Evolutionary conservation across 2,113 vertebrate species (phyloP), one percentile per base, ranked within the genome.

Genomic region (Oplegnathus fasciatus): DNA sequence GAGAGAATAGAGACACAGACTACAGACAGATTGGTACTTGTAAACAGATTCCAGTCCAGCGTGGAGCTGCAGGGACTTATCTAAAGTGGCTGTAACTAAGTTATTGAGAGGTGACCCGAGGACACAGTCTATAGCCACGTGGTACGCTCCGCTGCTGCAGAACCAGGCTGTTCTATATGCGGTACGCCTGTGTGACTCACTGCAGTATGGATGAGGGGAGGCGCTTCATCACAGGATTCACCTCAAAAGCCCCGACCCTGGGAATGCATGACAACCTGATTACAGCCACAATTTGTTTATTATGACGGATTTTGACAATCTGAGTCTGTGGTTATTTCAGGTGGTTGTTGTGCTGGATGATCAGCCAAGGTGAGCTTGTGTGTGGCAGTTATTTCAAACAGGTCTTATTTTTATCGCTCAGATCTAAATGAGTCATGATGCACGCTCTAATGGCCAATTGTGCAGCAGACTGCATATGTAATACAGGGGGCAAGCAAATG

Each of bases 101-200:
- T 88, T 75, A 32, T 24, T 22, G 50, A 57, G 87, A 82, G 93
- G 90, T 91, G 88, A 91, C 74, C 26, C 15, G 58, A 91, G 93
- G 93, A 92, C 88, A 85, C 65, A 3, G 28, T 88, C 80, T 40
- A 26, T 37, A 69, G 73, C 72, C 86, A 75, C 75, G 65, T 87
- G 91, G 37, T 30, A 57, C 68, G 28, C 28, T 11, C 24, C 60
- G 80, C 88, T 79, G 90, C 89, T 61, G 89, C 81, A 64, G 81
- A 48, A 64, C 20, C 32, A 73, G 61, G 32, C 85, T 80, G 72
- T 55, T 90, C 85, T 91, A 90, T 90, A 90, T 83, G 87, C 69
- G 60, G 67, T 5, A 15, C 8, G 76, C 66, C 46, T 52, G 60
- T 0, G 5, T 86, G 84, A 93, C 26, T 88, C 91, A 83, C 87